Evolutionary conservation across 2,113 vertebrate genomes (phyloP).

Genomic region (Zapus hudsonius): DNA sequence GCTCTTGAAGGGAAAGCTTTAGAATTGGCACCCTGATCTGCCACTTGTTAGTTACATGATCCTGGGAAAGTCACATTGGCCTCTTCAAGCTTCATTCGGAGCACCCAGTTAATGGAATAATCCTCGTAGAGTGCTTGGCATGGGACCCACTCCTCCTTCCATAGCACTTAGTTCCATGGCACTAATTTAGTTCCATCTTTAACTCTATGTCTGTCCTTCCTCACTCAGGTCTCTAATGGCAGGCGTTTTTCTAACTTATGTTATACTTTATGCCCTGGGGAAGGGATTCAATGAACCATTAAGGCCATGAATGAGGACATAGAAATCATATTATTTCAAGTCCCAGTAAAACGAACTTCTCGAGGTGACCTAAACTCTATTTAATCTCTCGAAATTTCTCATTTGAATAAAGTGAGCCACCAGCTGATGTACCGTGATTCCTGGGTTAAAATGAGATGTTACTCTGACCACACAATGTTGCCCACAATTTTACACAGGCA

Average conservation of each 20-base stretch:
- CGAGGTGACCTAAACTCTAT: neutral
- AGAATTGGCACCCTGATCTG: neutral
- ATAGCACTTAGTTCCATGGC: neutral
- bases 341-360: neutral
- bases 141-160: neutral
- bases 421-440: neutral
- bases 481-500: neutral
- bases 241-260: neutral
- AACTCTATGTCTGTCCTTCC: no score
- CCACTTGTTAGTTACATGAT: neutral
- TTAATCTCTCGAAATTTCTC: conserved; percentile 26
- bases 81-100: neutral
- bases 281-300: neutral
- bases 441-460: conserved; percentile 1
- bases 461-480: neutral
- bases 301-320: neutral
- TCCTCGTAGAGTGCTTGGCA: neutral
- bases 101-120: neutral
- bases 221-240: neutral
- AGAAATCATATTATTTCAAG: neutral
- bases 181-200: neutral
- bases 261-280: neutral
- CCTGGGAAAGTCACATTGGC: neutral
- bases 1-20: neutral
- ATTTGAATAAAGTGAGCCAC: neutral